phyloP scores from a whole-genome alignment of 2,797 vertebrate species.

The Chloroceryle inda region DNA sequence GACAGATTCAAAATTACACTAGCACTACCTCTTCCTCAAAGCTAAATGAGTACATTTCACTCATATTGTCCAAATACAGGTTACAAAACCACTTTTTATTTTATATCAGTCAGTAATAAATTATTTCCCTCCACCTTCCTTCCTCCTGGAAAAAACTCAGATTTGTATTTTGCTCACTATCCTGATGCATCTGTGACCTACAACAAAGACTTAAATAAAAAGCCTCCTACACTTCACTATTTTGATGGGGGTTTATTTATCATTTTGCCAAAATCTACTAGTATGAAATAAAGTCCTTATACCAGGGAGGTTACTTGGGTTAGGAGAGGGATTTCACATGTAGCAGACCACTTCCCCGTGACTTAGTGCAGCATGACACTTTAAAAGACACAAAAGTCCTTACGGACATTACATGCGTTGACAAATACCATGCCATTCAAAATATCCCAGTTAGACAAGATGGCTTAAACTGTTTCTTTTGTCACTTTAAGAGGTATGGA shows the following conservation, averaged over 20 bases:
- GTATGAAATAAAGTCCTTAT: not conserved
- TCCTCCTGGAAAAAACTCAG: not conserved
- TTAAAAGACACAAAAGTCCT: not conserved
- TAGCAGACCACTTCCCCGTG: not conserved
- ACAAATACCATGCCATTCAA: not conserved
- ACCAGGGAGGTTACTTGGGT: not conserved
- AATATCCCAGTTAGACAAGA: not conserved
- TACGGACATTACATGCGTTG: not conserved
- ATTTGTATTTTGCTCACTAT: not conserved
- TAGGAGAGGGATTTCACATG: not conserved
- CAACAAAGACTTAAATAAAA: not conserved
- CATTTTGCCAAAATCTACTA: not conserved
- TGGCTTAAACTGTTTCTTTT: not conserved
- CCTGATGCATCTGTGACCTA: not conserved
- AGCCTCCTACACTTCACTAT: not conserved
- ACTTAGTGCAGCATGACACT: not conserved
- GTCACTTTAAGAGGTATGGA: not conserved
- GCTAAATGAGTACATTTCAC: constrained; percentile 24
- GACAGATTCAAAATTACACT: constrained; percentile 57
- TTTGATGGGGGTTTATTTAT: not conserved
- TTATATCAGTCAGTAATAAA: not conserved
- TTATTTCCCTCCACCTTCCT: not conserved
- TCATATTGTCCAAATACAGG: constrained; percentile 38
- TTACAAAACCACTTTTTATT: not conserved
- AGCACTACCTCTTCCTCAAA: constrained; percentile 29